Evolutionary conservation across 2,888 invertebrate species (phyloP), one percentile per base, ranked within the genome.

Genomic region (Synanthedon vespiformis): DNA sequence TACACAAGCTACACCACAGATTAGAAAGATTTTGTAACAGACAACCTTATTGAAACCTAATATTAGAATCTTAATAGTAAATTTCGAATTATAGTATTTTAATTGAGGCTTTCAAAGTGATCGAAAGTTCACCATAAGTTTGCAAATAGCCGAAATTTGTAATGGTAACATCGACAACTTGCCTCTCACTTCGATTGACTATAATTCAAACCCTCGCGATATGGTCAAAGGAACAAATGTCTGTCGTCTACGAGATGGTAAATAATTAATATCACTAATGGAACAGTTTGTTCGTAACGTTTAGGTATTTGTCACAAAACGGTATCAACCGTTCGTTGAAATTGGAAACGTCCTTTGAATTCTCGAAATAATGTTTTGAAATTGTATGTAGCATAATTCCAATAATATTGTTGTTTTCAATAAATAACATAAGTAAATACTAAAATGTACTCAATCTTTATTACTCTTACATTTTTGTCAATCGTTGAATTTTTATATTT

Each of bases 201-300:
- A 77, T 79, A 71, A 72, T 65, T 72, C 74, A 58, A 58, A 57
- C 59, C 56, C 55, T 54, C 56, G 16, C 48, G 48, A 48, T 48
- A 69, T 74, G 82, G 85, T 83, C 84, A 83, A 83, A 82, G 75
- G 71, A 72, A 76, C 80, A 74, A 80, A 78, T 76, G 65, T 62
- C 61, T 71, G 57, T 60, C 63, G 68, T 67, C 72, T 68, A 68
- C 67, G 59, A 70, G 73, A 79, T 67, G 78, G 76, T 82, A 76
- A 84, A 85, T 87, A 83, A 87, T 87, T 86, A 85, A 87, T 85
- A 80, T 79, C 72, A 74, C 80, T 85, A 87, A 87, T 87, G 81
- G 83, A 73, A 77, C 74, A 74, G 77, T 82, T 82, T 77, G 76
- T 68, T 67, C 59, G 64, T 67, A 68, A 74, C 72, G 71, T 69